phyloP scores from a whole-genome alignment of 1,140 invertebrate species.

The Copidosoma floridanum region DNA sequence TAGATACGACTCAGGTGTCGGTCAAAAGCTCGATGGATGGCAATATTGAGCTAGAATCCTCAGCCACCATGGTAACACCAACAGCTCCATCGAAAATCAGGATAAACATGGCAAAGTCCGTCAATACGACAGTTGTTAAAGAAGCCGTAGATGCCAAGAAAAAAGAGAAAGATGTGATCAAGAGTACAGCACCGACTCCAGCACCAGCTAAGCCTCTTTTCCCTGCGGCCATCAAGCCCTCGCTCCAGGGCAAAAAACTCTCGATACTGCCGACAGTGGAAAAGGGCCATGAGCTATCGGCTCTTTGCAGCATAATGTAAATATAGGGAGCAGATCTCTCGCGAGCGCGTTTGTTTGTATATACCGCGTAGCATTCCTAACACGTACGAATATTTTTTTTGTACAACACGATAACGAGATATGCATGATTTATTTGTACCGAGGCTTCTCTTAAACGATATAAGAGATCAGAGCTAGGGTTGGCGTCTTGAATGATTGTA shows the following conservation, averaged over 20 bases:
- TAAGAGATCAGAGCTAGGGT: slow-evolving; percentile 3
- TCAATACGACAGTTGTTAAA: slow-evolving; percentile 49
- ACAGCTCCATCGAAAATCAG: slow-evolving; percentile 67
- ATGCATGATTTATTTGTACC: background rate
- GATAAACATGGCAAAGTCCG: slow-evolving; percentile 73
- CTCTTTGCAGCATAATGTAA: slow-evolving; percentile 85
- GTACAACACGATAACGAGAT: background rate
- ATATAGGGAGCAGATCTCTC: slow-evolving; percentile 28
- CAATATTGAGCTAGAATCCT: slow-evolving; percentile 66
- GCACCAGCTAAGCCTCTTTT: slow-evolving; percentile 44
- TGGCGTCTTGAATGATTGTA: slow-evolving; percentile 18
- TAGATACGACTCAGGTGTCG: slow-evolving; percentile 62
- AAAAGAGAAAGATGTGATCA: slow-evolving; percentile 42
- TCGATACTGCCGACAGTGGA: slow-evolving; percentile 68
- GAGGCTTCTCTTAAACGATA: background rate
- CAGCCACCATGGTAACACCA: slow-evolving; percentile 57
- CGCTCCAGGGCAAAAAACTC: slow-evolving; percentile 66
- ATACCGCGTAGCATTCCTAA: slow-evolving; percentile 20
- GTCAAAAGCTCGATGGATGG: slow-evolving; percentile 70
- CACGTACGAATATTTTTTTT: slow-evolving; percentile 1
- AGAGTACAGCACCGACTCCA: slow-evolving; percentile 44
- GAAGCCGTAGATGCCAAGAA: slow-evolving; percentile 46
- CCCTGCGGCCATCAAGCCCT: slow-evolving; percentile 66
- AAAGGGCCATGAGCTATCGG: slow-evolving; percentile 76
- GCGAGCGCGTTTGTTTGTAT: slow-evolving; percentile 7